Evolutionary conservation across 2,888 invertebrate genomes (phyloP).

Genomic region (Caenorhabditis sp.): DNA sequence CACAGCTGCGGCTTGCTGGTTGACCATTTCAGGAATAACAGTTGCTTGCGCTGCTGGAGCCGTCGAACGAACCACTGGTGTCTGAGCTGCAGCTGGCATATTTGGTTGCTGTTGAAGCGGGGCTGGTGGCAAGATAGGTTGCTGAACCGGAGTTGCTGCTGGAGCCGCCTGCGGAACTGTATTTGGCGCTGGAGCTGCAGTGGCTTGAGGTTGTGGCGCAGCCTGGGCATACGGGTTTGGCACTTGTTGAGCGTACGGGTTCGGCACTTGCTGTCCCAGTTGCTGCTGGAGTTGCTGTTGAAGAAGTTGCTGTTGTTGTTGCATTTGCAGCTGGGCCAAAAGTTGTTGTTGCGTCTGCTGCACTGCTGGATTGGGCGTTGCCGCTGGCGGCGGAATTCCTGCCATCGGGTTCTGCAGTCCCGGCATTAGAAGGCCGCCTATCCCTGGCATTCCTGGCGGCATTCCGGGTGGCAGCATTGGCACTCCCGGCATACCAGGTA

Average conservation of each 20-base stretch:
- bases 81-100: conserved; percentile 3
- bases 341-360: conserved; percentile 24
- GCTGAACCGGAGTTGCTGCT: no score
- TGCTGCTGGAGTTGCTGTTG: conserved; percentile 18
- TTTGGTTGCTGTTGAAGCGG: conserved; percentile 11
- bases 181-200: not conserved
- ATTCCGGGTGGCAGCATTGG: conserved; percentile 6
- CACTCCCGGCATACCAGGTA: not conserved
- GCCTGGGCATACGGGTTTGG: not conserved
- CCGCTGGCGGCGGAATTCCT: not conserved
- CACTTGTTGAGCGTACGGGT: conserved; percentile 7
- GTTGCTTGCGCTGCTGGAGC: not conserved
- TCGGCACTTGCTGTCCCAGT: not conserved
- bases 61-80: conserved; percentile 23
- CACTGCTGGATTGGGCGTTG: conserved; percentile 5
- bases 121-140: no score
- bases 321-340: conserved; percentile 6
- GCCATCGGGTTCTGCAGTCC: not conserved
- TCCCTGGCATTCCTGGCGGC: conserved; percentile 24
- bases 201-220: not conserved
- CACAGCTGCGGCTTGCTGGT: not conserved
- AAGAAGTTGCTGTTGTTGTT: conserved; percentile 8
- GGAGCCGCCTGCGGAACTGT: not conserved
- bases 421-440: not conserved
- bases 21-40: not conserved